Conservation (phyloP, 1,140 invertebrate genomes). For the Ericerus pela region DNA sequence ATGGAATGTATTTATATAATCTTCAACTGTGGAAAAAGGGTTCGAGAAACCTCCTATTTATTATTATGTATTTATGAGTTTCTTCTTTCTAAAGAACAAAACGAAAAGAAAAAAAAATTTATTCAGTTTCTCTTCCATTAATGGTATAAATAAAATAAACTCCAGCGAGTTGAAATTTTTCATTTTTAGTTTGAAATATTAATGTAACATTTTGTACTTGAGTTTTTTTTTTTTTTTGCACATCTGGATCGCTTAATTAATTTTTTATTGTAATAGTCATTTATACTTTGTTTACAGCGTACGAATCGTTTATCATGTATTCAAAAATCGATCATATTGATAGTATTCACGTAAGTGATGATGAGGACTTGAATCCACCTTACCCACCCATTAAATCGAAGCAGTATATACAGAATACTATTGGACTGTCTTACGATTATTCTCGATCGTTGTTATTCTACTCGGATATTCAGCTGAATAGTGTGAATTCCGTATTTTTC, state of each 20-base stretch:
- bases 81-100: no score
- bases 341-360: slow-evolving; percentile 54
- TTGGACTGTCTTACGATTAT: slow-evolving; percentile 69
- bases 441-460: slow-evolving; percentile 54
- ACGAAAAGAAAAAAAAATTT: no score
- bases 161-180: no score
- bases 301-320: slow-evolving; percentile 60
- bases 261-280: not conserved
- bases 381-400: slow-evolving; percentile 54
- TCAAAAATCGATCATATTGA: slow-evolving; percentile 57
- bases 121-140: no score
- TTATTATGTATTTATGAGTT: no score
- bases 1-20: no score
- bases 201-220: no score
- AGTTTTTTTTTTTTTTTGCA: not conserved
- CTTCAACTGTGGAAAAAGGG: no score
- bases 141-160: no score
- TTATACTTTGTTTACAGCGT: slow-evolving; percentile 36
- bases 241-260: not conserved
- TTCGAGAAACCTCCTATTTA: no score
- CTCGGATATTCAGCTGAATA: slow-evolving; percentile 70
- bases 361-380: slow-evolving; percentile 55
- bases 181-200: no score
- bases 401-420: slow-evolving; percentile 62
- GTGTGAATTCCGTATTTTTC: slow-evolving; percentile 68